Percentiles rank a stretch among this genome's conserved stretches.
Conservation (phyloP, 1,140 invertebrate species). For the Neelides sp. region DNA sequence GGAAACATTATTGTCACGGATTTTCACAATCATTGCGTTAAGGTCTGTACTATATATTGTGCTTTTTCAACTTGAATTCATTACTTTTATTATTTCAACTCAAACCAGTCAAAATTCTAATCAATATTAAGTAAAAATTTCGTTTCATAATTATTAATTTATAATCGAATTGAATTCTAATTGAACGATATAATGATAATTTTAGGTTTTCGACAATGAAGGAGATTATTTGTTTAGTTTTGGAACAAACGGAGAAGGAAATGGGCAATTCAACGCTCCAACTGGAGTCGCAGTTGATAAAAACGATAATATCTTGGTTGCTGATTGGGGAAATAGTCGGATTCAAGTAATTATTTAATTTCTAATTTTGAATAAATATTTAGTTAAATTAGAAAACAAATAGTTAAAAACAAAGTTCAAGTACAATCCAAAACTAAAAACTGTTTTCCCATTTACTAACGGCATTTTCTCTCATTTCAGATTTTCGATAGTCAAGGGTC, state of each 20-base stretch:
- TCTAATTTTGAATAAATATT: too few species aligned
- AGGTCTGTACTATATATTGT: constrained; percentile 32
- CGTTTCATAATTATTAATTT: too few species aligned
- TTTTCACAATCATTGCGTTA: constrained; percentile 48
- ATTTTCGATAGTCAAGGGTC: constrained; percentile 46
- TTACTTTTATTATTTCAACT: too few species aligned
- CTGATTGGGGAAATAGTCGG: constrained; percentile 47
- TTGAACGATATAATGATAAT: constrained; percentile 34
- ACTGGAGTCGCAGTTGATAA: constrained; percentile 44
- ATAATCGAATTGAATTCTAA: too few species aligned
- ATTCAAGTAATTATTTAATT: constrained; percentile 47
- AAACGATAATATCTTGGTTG: constrained; percentile 44
- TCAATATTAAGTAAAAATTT: too few species aligned
- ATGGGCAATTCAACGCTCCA: constrained; percentile 48
- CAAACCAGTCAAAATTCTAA: too few species aligned
- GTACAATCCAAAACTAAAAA: too few species aligned
- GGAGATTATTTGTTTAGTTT: constrained; percentile 44
- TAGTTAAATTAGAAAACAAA: too few species aligned
- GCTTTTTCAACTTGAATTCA: not conserved
- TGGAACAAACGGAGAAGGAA: constrained; percentile 42
- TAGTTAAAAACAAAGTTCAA: too few species aligned
- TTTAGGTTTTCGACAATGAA: constrained; percentile 40
- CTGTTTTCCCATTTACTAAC: too few species aligned
- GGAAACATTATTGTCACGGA: constrained; percentile 45
- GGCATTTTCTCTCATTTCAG: constrained; percentile 35